Evolutionary conservation across 2,797 vertebrate species (phyloP).

Genomic region (Sebastes kiyomatsui): DNA sequence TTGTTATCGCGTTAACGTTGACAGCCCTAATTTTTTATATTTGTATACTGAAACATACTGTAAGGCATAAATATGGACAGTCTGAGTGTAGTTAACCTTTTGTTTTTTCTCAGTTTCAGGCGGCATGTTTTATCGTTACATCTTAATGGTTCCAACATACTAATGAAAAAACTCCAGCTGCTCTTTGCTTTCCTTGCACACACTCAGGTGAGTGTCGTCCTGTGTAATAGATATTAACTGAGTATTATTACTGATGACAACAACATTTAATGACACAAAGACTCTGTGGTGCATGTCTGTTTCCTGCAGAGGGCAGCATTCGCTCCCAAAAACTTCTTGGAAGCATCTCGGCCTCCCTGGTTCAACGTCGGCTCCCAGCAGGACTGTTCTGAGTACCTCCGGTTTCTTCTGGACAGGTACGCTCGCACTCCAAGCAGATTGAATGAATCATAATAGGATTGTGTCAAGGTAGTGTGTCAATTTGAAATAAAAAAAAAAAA

Average conservation of each 20-base stretch:
- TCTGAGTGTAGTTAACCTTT: not conserved
- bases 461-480: not conserved
- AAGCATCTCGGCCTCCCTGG: slow-evolving; percentile 96
- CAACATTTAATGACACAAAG: not conserved
- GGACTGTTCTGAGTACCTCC: slow-evolving; percentile 97
- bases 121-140: slow-evolving; percentile 93
- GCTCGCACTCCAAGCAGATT: not conserved
- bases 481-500: not conserved
- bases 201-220: slow-evolving; percentile 89
- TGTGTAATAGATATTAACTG: not conserved
- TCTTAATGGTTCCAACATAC: slow-evolving; percentile 89
- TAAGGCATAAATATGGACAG: not conserved
- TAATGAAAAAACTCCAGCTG: slow-evolving; percentile 97
- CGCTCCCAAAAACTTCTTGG: slow-evolving; percentile 93
- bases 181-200: slow-evolving; percentile 98
- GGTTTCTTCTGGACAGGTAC: slow-evolving; percentile 98
- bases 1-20: too few relatives aligned
- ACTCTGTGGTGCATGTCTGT: slow-evolving; percentile 4
- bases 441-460: not conserved
- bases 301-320: slow-evolving; percentile 92
- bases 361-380: slow-evolving; percentile 95
- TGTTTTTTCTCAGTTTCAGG: slow-evolving; percentile 87
- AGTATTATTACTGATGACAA: not conserved
- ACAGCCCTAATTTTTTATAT: not conserved
- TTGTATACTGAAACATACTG: not conserved